A percentile compares a stretch with the other conserved stretches of the same genome.
These are phyloP conservation scores for Sebastes taczanowskii DNA, from an alignment of 2,797 vertebrate genomes.

Conservation along the genomic window DNA sequence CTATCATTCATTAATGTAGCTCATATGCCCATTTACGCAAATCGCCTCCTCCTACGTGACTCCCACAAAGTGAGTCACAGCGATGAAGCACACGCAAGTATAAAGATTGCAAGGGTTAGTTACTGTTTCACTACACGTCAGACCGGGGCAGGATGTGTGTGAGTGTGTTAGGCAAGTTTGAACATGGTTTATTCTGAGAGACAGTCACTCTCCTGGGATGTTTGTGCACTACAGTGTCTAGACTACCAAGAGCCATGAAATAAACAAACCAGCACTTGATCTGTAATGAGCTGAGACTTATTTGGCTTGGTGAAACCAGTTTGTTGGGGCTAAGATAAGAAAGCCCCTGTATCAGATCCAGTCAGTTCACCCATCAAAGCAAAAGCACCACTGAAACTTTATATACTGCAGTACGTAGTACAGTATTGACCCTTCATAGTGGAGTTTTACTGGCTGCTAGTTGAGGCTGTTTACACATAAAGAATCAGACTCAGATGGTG, in stretches of 20 bases:
- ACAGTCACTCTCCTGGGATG: constrained; percentile 37
- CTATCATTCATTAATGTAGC: constrained; percentile 12
- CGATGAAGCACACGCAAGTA: constrained; percentile 25
- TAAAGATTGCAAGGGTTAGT: constrained; percentile 38
- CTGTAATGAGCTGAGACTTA: background rate
- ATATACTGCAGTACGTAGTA: background rate
- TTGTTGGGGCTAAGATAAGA: background rate
- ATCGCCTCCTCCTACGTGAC: constrained; percentile 28
- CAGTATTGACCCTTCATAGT: background rate
- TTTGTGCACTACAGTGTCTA: constrained; percentile 26
- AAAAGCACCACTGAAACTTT: constrained; percentile 5
- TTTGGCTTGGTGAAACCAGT: constrained; percentile 29
- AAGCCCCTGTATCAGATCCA: background rate
- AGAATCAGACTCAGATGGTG: background rate
- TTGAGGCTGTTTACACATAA: background rate
- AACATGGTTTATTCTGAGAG: constrained; percentile 44
- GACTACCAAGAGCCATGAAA: constrained; percentile 8
- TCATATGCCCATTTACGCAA: constrained; percentile 22
- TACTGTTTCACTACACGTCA: constrained; percentile 46
- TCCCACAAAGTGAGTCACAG: constrained; percentile 63
- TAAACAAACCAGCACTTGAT: constrained; percentile 29
- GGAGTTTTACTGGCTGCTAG: background rate
- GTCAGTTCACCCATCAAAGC: background rate
- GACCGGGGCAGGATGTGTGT: constrained; percentile 47
- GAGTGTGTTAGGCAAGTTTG: constrained; percentile 49